Evolutionary conservation across 2,888 invertebrate genomes (phyloP), one percentile per base, ranked within the genome.

Genomic region (Heliconius erato): DNA sequence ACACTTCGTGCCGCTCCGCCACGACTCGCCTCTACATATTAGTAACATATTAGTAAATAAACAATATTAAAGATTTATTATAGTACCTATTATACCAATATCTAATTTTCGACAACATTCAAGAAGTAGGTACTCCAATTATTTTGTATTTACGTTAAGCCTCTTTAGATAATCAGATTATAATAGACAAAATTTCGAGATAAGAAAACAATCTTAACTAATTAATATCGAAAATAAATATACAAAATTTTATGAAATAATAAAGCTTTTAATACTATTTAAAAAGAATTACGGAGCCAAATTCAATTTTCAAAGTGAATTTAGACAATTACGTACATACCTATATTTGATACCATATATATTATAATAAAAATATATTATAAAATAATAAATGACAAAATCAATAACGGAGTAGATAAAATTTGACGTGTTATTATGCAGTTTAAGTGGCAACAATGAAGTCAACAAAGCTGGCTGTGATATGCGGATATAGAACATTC

Each of bases 391-490:
- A 65, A 28, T n/a, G 63, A 23, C 19, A 54, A 23, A n/a, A 67
- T 54, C 0, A 69, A 49, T 35, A 68, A 14, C 5, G 65, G 2
- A 63, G 49, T 65, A 28, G 1, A 28, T 12, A 32, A 4, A 54
- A 40, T 1, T 40, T 32, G 9, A 35, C 54, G 35, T 12, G 35
- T 5, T 7, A 72, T 28, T 6, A 49, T 54, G 84, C 23, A 32
- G 71, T 44, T 80, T n/a, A 74, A 78, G 54, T 28, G 79, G 84
- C 86, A 82, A 83, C 79, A 84, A 85, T 82, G 83, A 82, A 89
- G 89, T 89, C 89, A 89, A 98, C 98, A 98, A 98, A 98, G 98
- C 98, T 98, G 98, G 98, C 98, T 98, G 98, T 98, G 98, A 98
- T 98, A 98, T 98, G 98, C 88, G 88, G 91, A 91, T 89, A 91